Evolutionary conservation across 92 coral and sea anemone species (phyloP).

Genomic region (Actinostola sp.): DNA sequence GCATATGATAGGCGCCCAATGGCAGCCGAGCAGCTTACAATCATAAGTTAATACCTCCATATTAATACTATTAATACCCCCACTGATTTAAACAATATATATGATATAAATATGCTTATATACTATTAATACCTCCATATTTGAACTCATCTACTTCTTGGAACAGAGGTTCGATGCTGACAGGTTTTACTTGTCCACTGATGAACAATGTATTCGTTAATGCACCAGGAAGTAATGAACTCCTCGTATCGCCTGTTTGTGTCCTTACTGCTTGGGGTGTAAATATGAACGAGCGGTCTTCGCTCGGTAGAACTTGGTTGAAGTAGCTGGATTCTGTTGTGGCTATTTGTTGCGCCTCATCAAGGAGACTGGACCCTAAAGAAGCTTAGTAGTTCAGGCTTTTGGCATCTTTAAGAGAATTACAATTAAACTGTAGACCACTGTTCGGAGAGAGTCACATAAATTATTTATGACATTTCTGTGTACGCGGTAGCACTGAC

Average conservation of each 20-base stretch:
- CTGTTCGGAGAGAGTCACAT: too few species aligned
- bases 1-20: too few species aligned
- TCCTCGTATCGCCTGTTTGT: slow-evolving; percentile 10
- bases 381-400: too few species aligned
- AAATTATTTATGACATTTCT: too few species aligned
- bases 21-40: too few species aligned
- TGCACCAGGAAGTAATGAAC: slow-evolving; percentile 48
- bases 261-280: slow-evolving; percentile 12
- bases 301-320: slow-evolving; percentile 13
- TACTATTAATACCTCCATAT: slow-evolving; percentile 64
- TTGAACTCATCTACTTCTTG: slow-evolving; percentile 65
- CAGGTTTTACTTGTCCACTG: slow-evolving; percentile 51
- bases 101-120: too few species aligned
- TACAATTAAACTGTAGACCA: too few species aligned
- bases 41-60: neutral
- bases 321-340: neutral
- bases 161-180: slow-evolving; percentile 56
- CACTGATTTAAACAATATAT: too few species aligned
- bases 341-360: neutral
- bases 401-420: too few species aligned
- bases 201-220: slow-evolving; percentile 40
- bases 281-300: slow-evolving; percentile 20
- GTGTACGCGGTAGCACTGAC: too few species aligned
- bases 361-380: slow-evolving; percentile 10
- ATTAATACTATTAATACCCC: too few species aligned